Conservation (phyloP, 2,797 vertebrate genomes). For the Craterocephalus amniculus region DNA sequence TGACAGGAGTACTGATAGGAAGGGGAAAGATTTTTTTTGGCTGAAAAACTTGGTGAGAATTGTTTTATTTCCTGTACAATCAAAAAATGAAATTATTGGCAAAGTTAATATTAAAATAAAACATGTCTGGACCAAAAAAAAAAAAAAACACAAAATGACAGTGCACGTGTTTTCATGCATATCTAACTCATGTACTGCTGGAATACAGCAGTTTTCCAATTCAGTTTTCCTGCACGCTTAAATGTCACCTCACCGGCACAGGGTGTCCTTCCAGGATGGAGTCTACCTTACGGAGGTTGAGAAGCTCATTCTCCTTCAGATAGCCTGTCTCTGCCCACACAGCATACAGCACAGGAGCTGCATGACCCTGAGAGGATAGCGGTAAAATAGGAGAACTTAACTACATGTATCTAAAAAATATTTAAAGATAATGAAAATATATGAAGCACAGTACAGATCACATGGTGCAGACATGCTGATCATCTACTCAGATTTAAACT, state of each 20-base stretch:
- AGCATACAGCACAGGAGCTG: constrained; percentile 92
- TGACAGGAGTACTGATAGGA: not conserved
- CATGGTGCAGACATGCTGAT: not conserved
- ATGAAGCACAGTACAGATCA: not conserved
- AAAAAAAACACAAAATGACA: not conserved
- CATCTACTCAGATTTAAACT: not conserved
- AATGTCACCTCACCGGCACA: constrained; percentile 86
- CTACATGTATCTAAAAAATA: not conserved
- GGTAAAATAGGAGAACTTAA: constrained; percentile 7
- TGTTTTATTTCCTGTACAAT: not conserved
- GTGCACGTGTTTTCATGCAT: not conserved
- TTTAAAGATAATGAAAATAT: not conserved
- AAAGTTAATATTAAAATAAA: not conserved
- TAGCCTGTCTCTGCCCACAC: constrained; percentile 93
- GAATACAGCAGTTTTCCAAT: not conserved
- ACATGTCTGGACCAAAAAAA: not conserved
- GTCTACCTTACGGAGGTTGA: constrained; percentile 92
- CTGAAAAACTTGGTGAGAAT: too few species aligned
- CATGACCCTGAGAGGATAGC: constrained; percentile 85
- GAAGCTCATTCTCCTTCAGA: constrained; percentile 89
- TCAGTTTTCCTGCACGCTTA: constrained; percentile 15
- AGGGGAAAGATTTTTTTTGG: too few species aligned
- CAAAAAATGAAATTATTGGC: not conserved
- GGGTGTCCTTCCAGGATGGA: constrained; percentile 94
- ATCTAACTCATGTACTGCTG: not conserved